phyloP scores from a whole-genome alignment of 2,797 vertebrate genomes.

The Acipenser oxyrinchus region DNA sequence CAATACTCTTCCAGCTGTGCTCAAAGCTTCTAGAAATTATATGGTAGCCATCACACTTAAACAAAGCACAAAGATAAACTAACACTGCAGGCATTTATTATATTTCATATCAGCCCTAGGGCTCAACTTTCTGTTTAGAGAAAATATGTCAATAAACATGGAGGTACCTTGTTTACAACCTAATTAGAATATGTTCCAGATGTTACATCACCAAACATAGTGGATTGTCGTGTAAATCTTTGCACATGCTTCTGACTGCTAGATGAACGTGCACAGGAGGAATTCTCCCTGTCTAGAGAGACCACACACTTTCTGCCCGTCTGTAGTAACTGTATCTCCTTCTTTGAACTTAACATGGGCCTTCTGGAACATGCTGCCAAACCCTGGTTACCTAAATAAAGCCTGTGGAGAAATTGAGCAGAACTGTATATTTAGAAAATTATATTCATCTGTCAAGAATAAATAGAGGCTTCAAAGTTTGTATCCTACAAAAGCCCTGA shows the following conservation, averaged over 20 bases:
- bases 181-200: constrained; percentile 6
- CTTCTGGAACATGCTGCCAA: no score
- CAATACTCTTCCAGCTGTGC: no score
- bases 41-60: no score
- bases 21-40: no score
- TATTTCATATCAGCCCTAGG: background rate
- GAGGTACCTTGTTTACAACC: background rate
- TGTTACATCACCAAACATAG: background rate
- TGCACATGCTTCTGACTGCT: background rate
- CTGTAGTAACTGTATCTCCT: background rate
- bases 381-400: no score
- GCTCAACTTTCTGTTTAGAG: background rate
- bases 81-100: background rate
- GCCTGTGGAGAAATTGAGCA: no score
- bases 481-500: no score
- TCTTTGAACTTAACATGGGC: background rate
- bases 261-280: background rate
- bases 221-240: constrained; percentile 6
- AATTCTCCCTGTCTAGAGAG: background rate
- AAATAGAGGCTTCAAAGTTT: no score
- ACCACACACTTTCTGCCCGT: background rate
- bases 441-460: no score
- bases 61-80: no score
- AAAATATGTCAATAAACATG: background rate
- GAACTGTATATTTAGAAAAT: no score